Evolutionary conservation across 1,140 invertebrate genomes (phyloP).

Genomic region (Drosophila hydei): DNA sequence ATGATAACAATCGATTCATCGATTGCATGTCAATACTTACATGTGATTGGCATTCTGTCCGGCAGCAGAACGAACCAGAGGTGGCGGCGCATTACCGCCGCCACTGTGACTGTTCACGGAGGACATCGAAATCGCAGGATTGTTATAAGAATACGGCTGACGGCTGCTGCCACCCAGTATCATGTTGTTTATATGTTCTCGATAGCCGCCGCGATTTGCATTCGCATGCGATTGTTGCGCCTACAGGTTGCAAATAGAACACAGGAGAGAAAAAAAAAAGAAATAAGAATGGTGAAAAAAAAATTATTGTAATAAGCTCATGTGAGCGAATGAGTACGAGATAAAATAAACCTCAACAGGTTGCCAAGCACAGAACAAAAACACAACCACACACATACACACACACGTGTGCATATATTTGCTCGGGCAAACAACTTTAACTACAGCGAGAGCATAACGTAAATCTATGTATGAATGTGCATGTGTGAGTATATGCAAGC

Average conservation of each 20-base stretch:
- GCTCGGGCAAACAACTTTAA: constrained; percentile 8
- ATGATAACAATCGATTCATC: constrained; percentile 13
- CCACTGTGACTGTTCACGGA: constrained; percentile 74
- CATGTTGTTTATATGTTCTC: constrained; percentile 77
- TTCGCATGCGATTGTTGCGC: constrained; percentile 74
- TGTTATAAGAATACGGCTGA: constrained; percentile 76
- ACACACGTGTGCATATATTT: constrained; percentile 1
- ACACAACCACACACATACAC: not conserved
- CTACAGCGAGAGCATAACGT: constrained; percentile 10
- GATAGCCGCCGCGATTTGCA: constrained; percentile 70
- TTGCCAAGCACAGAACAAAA: constrained; percentile 31
- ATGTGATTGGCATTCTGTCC: constrained; percentile 77
- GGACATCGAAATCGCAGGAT: constrained; percentile 81
- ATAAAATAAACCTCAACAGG: constrained; percentile 46
- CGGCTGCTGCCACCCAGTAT: constrained; percentile 72
- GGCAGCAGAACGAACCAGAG: constrained; percentile 75
- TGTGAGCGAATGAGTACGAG: constrained; percentile 15
- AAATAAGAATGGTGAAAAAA: constrained; percentile 20
- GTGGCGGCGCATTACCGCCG: constrained; percentile 75
- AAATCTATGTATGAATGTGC: not conserved
- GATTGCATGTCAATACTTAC: constrained; percentile 59
- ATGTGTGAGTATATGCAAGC: constrained; percentile 30
- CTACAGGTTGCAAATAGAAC: constrained; percentile 15
- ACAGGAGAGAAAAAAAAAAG: not conserved
- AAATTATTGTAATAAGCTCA: constrained; percentile 24